Conservation (phyloP, 2,888 invertebrate genomes). For the Acleris cristana region DNA sequence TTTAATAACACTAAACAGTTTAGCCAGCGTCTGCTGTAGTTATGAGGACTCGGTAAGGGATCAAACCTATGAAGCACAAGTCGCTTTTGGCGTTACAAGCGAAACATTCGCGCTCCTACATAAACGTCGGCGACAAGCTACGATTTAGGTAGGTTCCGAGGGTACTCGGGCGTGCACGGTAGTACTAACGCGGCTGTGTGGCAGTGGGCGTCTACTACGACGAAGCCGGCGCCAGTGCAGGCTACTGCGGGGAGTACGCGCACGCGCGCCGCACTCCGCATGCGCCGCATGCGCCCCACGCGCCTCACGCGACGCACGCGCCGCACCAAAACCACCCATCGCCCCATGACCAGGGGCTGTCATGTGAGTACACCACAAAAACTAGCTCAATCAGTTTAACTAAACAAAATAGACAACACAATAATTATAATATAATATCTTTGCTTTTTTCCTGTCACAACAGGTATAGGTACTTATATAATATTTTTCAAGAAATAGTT, state of each 20-base stretch:
- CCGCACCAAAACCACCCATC: conserved; percentile 44
- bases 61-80: conserved; percentile 12
- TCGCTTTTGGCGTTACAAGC: conserved; percentile 11
- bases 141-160: conserved; percentile 65
- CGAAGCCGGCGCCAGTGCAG: conserved; percentile 63
- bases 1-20: neutral
- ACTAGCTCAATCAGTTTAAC: conserved; percentile 15
- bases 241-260: conserved; percentile 73
- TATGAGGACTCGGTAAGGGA: neutral
- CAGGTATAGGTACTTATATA: neutral
- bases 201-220: conserved; percentile 82
- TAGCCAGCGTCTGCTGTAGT: conserved; percentile 2
- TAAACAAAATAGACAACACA: neutral
- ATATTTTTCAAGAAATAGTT: neutral
- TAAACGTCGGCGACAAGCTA: conserved; percentile 34
- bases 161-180: conserved; percentile 40
- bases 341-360: conserved; percentile 61
- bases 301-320: conserved; percentile 43
- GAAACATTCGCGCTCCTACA: conserved; percentile 24
- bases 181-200: conserved; percentile 73
- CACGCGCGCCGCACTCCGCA: conserved; percentile 53
- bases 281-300: conserved; percentile 49
- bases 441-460: neutral
- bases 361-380: conserved; percentile 65
- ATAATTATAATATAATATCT: too few relatives aligned